Base-by-base conservation (phyloP, 2,113 vertebrate species). In the Ophiodon elongatus region DNA sequence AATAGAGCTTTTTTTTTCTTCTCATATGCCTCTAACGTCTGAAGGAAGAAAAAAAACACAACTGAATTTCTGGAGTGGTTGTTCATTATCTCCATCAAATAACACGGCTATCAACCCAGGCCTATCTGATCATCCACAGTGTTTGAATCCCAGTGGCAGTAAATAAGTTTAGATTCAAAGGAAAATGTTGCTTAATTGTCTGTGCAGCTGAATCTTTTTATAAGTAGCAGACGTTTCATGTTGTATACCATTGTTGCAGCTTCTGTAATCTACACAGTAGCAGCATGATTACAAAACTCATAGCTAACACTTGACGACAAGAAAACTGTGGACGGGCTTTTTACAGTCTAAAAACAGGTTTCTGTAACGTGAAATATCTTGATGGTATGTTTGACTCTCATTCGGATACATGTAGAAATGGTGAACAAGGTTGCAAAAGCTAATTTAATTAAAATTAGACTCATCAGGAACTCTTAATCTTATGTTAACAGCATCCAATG, bases 61-160 rank as follows among this genome's bases (percentile, higher is more conserved):
- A 70, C 82, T 88, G 76, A 71, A 83, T 87, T 89, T 71, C 78
- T 87, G 29, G 59, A 89, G 89, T 85, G 91, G 85, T 86, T 90
- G 86, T 92, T 95, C 89, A 94, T 95, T 93, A 94, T 94, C 89
- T 85, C 68, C 64, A 73, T 92, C 70, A 91, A 89, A 94, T 91
- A 93, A 87, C 80, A 91, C 57, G 13, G 47, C 74, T 89, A 91
- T 91, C 84, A 88, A 76, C 81, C 70, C 62, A 57, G 56, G 41
- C 71, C 75, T 77, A 70, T 82, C 66, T 75, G 77, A 70, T 83
- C 66, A 87, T 79, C 76, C 25, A 9, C 21, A 45, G 31, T 80
- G 62, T 90, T 89, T 87, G 73, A 79, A 77, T 80, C 88, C 39
- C 78, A 76, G 31, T 54, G 17, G 52, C 54, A 69, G 47, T 54